Evolutionary conservation across 1,140 invertebrate genomes (phyloP).

Genomic region (Pteromalus puparum): DNA sequence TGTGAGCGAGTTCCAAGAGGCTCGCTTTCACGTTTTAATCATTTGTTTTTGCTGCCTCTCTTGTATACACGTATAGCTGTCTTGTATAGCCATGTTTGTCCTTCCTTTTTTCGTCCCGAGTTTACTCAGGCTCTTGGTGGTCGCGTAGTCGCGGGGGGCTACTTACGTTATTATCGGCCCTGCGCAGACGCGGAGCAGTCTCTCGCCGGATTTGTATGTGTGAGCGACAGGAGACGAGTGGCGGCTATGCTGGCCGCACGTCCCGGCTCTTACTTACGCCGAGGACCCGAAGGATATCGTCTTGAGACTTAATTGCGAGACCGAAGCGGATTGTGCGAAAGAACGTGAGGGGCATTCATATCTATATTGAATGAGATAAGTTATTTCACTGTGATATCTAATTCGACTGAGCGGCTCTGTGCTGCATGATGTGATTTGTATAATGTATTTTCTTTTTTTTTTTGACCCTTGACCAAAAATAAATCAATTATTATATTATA

Average conservation of each 20-base stretch:
- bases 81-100: not conserved
- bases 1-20: slow-evolving; percentile 43
- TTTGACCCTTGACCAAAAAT: too few species aligned
- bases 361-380: too few species aligned
- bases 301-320: slow-evolving; percentile 47
- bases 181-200: not conserved
- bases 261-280: slow-evolving; percentile 29
- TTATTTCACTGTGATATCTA: too few species aligned
- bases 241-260: not conserved
- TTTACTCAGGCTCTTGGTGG: too few species aligned
- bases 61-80: not conserved
- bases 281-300: slow-evolving; percentile 39
- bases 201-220: not conserved
- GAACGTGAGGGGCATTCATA: slow-evolving; percentile 47
- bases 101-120: not conserved
- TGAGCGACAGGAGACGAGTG: not conserved
- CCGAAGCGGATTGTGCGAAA: slow-evolving; percentile 34
- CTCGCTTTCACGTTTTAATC: not conserved
- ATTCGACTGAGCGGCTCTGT: too few species aligned
- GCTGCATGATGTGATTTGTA: too few species aligned
- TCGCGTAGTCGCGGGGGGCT: not conserved
- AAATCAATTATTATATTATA: too few species aligned
- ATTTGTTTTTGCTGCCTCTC: not conserved
- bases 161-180: not conserved
- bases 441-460: too few species aligned